Evolutionary conservation across 2,888 invertebrate species (phyloP).

Genomic region (Plagodis dolabraria): DNA sequence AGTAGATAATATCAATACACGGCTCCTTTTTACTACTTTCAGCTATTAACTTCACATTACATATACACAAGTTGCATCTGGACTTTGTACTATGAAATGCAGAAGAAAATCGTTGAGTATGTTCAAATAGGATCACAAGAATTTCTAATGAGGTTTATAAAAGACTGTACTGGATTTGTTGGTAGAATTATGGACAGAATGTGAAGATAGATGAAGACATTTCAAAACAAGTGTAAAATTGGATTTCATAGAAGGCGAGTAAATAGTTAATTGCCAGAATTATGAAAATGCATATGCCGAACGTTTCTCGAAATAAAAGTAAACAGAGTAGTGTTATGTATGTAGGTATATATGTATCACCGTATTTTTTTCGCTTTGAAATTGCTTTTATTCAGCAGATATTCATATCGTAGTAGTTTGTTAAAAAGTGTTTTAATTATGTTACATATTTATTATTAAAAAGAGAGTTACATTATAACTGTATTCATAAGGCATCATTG

Average conservation of each 20-base stretch:
- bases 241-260: conserved; percentile 30
- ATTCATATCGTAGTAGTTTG: too few species aligned
- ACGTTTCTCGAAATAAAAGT: conserved; percentile 27
- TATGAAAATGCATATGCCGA: conserved; percentile 18
- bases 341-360: too few species aligned
- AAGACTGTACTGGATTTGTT: neutral
- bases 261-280: neutral
- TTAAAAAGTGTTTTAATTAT: too few species aligned
- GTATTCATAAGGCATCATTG: too few species aligned
- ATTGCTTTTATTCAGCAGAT: too few species aligned
- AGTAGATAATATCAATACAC: conserved; percentile 1
- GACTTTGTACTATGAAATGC: neutral
- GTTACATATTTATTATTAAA: too few species aligned
- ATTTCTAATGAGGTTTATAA: neutral
- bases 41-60: neutral
- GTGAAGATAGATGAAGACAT: neutral
- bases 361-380: too few species aligned
- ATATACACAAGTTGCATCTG: neutral
- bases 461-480: too few species aligned
- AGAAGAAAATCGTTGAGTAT: neutral
- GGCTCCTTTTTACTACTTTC: neutral
- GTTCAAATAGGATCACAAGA: neutral
- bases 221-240: neutral
- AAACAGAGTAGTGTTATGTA: neutral
- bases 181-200: neutral